A percentile compares a stretch with the other conserved stretches of the same genome.
Evolutionary conservation across 2,888 invertebrate genomes (phyloP).

Genomic region (Netelia inedita): DNA sequence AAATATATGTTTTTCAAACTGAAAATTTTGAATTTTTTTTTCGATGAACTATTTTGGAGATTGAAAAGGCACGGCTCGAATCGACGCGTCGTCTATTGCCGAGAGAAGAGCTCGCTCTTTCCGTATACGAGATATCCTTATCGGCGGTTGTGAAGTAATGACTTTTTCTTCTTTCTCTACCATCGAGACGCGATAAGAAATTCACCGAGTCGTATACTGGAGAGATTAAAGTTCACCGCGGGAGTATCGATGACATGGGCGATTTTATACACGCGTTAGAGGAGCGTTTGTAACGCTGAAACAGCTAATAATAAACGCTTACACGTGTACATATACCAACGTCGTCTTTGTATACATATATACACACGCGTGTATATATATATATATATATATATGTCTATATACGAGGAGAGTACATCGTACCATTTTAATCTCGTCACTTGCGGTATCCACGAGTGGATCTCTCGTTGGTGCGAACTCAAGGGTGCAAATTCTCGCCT

Average conservation of each 20-base stretch:
- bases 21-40: background rate
- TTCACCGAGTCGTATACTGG: conserved; percentile 1
- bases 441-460: conserved; percentile 64
- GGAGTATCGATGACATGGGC: conserved; percentile 19
- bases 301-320: conserved; percentile 53
- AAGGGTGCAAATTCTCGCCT: conserved; percentile 83
- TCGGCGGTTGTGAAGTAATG: background rate
- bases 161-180: background rate
- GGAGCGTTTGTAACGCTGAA: conserved; percentile 27
- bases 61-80: no score
- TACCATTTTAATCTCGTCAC: conserved; percentile 65
- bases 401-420: conserved; percentile 17
- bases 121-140: background rate
- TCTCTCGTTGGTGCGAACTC: conserved; percentile 80
- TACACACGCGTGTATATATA: background rate
- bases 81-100: no score
- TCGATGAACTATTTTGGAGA: background rate
- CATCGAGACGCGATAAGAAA: conserved; percentile 16
- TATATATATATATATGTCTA: background rate
- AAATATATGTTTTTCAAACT: background rate
- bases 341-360: background rate
- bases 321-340: conserved; percentile 39
- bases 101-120: no score
- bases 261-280: conserved; percentile 13
- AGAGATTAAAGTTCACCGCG: conserved; percentile 27